Evolutionary conservation across 2,797 vertebrate species (phyloP), one percentile per base, ranked within the genome.

Genomic region (Brotula barbata): DNA sequence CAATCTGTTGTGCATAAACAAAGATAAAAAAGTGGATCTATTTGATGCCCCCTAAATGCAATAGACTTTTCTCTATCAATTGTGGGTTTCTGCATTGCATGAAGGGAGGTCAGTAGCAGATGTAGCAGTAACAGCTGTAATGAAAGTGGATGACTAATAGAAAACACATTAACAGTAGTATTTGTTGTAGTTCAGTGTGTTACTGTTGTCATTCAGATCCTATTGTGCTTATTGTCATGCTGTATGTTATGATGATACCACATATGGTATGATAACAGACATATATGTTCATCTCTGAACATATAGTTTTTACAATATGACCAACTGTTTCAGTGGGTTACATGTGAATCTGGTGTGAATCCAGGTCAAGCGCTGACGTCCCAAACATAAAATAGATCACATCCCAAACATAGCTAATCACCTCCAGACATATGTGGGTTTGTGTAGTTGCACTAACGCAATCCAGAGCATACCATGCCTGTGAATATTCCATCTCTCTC

Each of bases 361-460:
- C 61, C 70, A 77, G 77, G 76, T 82, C 71, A 79, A 60, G 37
- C 46, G 53, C 41, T 21, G 50, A 71, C 78, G 61, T 81, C 72
- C 61, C 55, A 69, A 78, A 82, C 68, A 68, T 64, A 73, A 64
- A 81, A 80, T 78, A 78, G 68, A 84, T 83, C 58, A 72, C 67
- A 84, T 87, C 79, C 75, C 75, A 78, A 84, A 85, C 71, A 84
- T 44, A 68, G 76, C 63, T 82, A 85, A 86, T 86, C 65, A 78
- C 68, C 82, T 85, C 75, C 85, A 86, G 83, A 62, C 64, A 34
- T 46, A 44, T 56, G 19, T 51, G 47, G 74, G 64, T 74, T 19
- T 56, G 20, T 66, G 75, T 76, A 63, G 74, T 84, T 72, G 53
- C 15, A 48, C 47, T 64, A 71, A 82, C 55, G 80, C 57, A 74